Conservation (phyloP, 2,113 vertebrate genomes). For the Seriola dumerili region DNA sequence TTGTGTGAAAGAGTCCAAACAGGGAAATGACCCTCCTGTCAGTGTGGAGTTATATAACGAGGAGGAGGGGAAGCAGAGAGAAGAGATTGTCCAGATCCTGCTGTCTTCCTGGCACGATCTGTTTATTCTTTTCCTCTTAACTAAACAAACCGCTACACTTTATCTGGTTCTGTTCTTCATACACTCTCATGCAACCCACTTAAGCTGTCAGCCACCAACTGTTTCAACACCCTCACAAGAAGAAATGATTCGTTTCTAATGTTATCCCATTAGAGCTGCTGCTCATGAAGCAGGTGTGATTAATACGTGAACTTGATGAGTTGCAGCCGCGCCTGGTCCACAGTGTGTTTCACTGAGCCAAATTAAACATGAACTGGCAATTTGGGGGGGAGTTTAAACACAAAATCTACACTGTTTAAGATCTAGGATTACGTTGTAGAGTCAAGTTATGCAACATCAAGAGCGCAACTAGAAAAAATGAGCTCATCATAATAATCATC, state of each 20-base stretch:
- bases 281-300: slow-evolving; percentile 29
- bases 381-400: background rate
- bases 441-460: background rate
- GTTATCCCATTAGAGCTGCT: slow-evolving; percentile 6
- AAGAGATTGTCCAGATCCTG: slow-evolving; percentile 69
- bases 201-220: slow-evolving; percentile 22
- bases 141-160: slow-evolving; percentile 58
- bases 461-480: background rate
- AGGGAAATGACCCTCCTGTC: slow-evolving; percentile 47
- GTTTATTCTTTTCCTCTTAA: slow-evolving; percentile 15
- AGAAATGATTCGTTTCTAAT: background rate
- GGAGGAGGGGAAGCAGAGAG: slow-evolving; percentile 23
- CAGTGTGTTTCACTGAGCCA: background rate
- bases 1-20: slow-evolving; percentile 28
- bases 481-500: background rate
- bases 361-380: background rate
- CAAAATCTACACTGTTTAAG: background rate
- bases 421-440: background rate
- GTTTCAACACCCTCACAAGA: background rate
- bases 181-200: slow-evolving; percentile 1
- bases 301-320: slow-evolving; percentile 9
- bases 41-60: slow-evolving; percentile 53
- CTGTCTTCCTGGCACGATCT: slow-evolving; percentile 35
- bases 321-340: slow-evolving; percentile 17
- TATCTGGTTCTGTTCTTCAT: slow-evolving; percentile 39